Percentiles rank a stretch among this genome's conserved stretches.
These are phyloP conservation scores for Thelaira solivaga DNA, from an alignment of 2,888 invertebrate genomes.

Conservation along the genomic window DNA sequence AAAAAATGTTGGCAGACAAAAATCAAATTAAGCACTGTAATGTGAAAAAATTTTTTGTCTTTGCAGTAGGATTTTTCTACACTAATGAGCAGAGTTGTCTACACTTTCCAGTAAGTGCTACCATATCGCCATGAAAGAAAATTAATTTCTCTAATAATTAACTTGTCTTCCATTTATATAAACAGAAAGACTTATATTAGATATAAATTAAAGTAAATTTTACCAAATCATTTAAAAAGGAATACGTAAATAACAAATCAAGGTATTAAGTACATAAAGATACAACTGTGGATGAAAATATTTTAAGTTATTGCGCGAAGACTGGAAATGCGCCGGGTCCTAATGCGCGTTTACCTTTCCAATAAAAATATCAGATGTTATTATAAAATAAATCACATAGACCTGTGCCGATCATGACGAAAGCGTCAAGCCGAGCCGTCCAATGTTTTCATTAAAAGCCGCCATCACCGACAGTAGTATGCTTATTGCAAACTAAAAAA, in stretches of 20 bases:
- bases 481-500: no score
- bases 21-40: constrained; percentile 70
- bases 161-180: not conserved
- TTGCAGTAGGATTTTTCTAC: constrained; percentile 62
- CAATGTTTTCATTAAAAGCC: no score
- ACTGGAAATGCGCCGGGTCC: constrained; percentile 70
- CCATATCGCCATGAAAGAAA: not conserved
- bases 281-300: constrained; percentile 16
- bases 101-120: constrained; percentile 32
- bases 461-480: no score
- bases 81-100: constrained; percentile 49
- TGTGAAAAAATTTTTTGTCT: constrained; percentile 65
- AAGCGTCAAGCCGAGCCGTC: no score
- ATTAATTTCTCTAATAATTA: not conserved
- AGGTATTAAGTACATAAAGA: not conserved
- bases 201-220: no score
- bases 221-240: not conserved
- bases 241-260: not conserved
- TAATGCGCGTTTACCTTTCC: constrained; percentile 66
- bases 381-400: no score
- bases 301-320: constrained; percentile 56
- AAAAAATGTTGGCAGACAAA: constrained; percentile 72
- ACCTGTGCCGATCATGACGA: no score
- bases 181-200: not conserved
- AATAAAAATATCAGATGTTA: constrained; percentile 18